Conservation (phyloP, 2,113 vertebrate genomes). For the Lophotis ruficrista region DNA sequence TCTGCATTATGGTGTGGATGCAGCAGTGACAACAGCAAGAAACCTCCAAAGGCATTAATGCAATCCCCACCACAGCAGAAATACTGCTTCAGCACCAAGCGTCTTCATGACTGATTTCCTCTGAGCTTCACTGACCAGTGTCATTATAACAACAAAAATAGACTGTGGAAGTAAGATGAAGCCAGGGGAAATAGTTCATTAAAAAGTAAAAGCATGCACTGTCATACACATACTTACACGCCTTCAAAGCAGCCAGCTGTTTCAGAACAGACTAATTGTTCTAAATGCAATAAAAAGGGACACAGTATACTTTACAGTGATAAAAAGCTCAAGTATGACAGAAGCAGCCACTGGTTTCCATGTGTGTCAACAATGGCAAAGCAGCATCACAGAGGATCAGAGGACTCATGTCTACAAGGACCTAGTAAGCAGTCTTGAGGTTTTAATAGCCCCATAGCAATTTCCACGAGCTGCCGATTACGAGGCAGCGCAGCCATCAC, state of each 20-base stretch:
- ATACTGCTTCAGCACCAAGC: slow-evolving; percentile 60
- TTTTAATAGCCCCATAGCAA: accelerated
- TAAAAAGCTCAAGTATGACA: slow-evolving; percentile 35
- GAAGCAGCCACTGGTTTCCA: slow-evolving; percentile 23
- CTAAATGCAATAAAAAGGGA: slow-evolving; percentile 52
- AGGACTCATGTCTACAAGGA: background rate
- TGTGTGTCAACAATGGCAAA: background rate
- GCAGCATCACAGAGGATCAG: background rate
- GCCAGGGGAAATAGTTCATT: slow-evolving; percentile 74
- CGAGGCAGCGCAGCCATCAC: accelerated
- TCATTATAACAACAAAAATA: slow-evolving; percentile 76
- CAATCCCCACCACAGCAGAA: slow-evolving; percentile 58
- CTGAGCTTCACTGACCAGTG: slow-evolving; percentile 69
- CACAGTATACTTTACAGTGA: slow-evolving; percentile 40
- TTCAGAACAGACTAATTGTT: slow-evolving; percentile 58
- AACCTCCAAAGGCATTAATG: slow-evolving; percentile 42
- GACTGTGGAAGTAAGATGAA: slow-evolving; percentile 60
- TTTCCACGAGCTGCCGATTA: background rate
- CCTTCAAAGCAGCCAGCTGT: slow-evolving; percentile 66
- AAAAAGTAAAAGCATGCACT: slow-evolving; percentile 73
- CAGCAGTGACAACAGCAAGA: slow-evolving; percentile 38
- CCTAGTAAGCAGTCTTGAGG: background rate
- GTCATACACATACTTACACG: slow-evolving; percentile 17
- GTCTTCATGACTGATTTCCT: slow-evolving; percentile 74
- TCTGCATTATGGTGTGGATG: slow-evolving; percentile 9